These are phyloP conservation scores for Ctenicera cuprea DNA, from an alignment of 2,888 invertebrate species.

Conservation along the genomic window DNA sequence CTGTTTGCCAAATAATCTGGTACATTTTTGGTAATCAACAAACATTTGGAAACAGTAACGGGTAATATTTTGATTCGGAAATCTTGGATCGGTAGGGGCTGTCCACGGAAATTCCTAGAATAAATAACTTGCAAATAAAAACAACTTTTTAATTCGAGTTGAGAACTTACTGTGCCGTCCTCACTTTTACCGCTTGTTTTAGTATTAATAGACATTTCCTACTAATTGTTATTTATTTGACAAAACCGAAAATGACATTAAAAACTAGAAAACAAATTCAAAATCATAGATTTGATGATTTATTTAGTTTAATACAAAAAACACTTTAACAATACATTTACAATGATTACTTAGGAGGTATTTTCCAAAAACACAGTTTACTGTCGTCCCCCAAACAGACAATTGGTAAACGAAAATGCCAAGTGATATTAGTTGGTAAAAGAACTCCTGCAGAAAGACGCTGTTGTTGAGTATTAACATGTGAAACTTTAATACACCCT, in stretches of 20 bases:
- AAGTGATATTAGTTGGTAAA: slow-evolving; percentile 77
- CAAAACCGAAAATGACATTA: no score
- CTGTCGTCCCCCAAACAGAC: slow-evolving; percentile 78
- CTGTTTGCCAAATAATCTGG: slow-evolving; percentile 49
- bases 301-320: neutral
- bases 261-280: neutral
- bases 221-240: no score
- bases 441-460: slow-evolving; percentile 75
- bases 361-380: slow-evolving; percentile 78
- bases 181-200: no score
- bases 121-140: neutral
- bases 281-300: neutral
- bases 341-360: slow-evolving; percentile 61
- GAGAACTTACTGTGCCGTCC: no score
- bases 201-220: no score
- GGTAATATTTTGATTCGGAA: slow-evolving; percentile 93
- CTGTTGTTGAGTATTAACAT: slow-evolving; percentile 76
- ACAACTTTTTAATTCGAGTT: neutral
- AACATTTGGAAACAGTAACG: slow-evolving; percentile 72
- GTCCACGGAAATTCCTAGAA: slow-evolving; percentile 68
- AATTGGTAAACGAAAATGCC: slow-evolving; percentile 79
- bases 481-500: slow-evolving; percentile 79
- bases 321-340: slow-evolving; percentile 2
- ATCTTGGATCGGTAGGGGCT: slow-evolving; percentile 93
- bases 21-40: slow-evolving; percentile 62